Evolutionary conservation across 2,888 invertebrate species (phyloP).

Genomic region (Abscondita cerata): DNA sequence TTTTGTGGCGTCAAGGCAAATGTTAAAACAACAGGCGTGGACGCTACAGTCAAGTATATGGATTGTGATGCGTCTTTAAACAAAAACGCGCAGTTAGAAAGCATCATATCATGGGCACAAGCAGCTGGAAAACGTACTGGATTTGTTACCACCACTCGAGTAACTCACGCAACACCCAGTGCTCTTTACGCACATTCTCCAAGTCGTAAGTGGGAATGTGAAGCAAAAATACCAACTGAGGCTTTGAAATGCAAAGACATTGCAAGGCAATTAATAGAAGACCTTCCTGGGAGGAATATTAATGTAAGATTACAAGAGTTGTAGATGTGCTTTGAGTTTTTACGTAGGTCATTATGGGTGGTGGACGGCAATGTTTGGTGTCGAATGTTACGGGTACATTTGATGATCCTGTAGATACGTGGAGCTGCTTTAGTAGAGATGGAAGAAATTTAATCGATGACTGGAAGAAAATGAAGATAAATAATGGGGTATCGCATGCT

Average conservation of each 20-base stretch:
- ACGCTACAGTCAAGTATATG: slow-evolving; percentile 67
- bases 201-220: slow-evolving; percentile 83
- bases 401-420: slow-evolving; percentile 60
- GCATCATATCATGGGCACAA: slow-evolving; percentile 76
- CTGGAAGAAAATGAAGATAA: slow-evolving; percentile 66
- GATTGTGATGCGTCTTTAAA: slow-evolving; percentile 73
- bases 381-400: slow-evolving; percentile 62
- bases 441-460: slow-evolving; percentile 75
- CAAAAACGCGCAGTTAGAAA: slow-evolving; percentile 64
- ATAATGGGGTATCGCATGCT: slow-evolving; percentile 61
- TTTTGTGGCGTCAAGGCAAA: slow-evolving; percentile 87
- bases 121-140: slow-evolving; percentile 80
- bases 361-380: slow-evolving; percentile 76
- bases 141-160: slow-evolving; percentile 88
- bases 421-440: slow-evolving; percentile 71
- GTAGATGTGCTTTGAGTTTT: too few species aligned
- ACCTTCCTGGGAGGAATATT: slow-evolving; percentile 78
- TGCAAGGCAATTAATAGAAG: slow-evolving; percentile 80
- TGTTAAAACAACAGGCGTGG: slow-evolving; percentile 79
- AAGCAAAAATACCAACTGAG: slow-evolving; percentile 66
- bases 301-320: slow-evolving; percentile 60
- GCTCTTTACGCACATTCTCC: slow-evolving; percentile 80
- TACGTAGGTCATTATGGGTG: slow-evolving; percentile 87
- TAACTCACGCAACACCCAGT: slow-evolving; percentile 88
- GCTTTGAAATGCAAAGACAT: slow-evolving; percentile 78